Percentiles rank a stretch among this genome's conserved stretches.
Conservation (phyloP, 2,888 invertebrate genomes). For the Habrosyne pyritoides region DNA sequence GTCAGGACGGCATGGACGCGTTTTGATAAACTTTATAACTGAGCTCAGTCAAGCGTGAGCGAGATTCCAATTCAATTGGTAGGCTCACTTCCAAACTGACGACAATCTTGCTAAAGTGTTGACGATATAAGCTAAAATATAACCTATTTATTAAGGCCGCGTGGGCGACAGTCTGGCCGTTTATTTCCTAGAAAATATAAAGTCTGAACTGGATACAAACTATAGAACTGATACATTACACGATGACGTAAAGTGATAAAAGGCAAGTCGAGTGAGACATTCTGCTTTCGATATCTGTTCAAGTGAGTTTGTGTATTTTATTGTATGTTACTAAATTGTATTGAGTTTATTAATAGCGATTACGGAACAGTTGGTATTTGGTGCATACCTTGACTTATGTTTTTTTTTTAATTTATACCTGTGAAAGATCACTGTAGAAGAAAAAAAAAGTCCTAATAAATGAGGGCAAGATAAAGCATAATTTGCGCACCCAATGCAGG, state of each 20-base stretch:
- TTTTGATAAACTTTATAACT: neutral
- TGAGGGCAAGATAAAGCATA: too few relatives aligned
- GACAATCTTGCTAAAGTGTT: neutral
- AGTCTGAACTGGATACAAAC: neutral
- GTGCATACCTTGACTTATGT: neutral
- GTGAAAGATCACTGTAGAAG: too few relatives aligned
- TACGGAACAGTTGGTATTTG: neutral
- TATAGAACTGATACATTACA: neutral
- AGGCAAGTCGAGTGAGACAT: neutral
- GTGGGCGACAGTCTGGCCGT: neutral
- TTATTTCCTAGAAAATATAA: neutral
- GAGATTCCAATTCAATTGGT: neutral
- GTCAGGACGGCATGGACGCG: neutral
- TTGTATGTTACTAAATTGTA: neutral
- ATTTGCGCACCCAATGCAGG: too few relatives aligned
- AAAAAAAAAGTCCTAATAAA: too few relatives aligned
- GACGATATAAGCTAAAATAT: neutral
- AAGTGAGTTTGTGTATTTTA: neutral
- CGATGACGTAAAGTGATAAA: conserved; percentile 3
- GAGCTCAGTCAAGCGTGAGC: neutral
- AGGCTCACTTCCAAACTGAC: neutral
- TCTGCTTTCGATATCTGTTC: neutral
- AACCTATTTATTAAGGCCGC: conserved; percentile 1
- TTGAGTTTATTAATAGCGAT: neutral
- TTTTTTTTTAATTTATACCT: too few relatives aligned